Conservation (phyloP, 2,113 vertebrate species). For the Gavialis gangeticus region DNA sequence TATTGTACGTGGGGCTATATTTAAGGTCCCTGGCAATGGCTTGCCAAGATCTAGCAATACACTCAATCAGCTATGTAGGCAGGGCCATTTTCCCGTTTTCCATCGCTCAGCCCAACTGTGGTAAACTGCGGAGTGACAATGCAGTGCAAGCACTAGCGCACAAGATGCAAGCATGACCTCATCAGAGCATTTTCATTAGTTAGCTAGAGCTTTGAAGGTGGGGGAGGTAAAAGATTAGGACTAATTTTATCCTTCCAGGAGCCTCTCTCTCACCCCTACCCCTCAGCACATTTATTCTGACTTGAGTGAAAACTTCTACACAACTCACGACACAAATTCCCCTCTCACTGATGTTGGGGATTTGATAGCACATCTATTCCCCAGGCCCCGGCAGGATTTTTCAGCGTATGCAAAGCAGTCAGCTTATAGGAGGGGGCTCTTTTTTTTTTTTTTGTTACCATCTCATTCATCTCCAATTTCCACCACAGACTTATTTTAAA, state of each 20-base stretch:
- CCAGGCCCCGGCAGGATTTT: conserved; percentile 11
- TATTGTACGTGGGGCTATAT: background rate
- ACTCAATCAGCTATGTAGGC: background rate
- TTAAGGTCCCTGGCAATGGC: rapidly evolving
- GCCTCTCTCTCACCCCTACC: conserved; percentile 39
- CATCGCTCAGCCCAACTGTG: background rate
- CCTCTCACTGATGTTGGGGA: background rate
- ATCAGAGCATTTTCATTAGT: background rate
- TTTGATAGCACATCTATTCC: conserved; percentile 38
- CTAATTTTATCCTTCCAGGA: conserved; percentile 53
- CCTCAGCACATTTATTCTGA: conserved; percentile 30
- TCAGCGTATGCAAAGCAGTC: background rate
- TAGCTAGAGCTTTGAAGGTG: background rate
- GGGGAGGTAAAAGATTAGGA: background rate
- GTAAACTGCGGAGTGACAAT: rapidly evolving
- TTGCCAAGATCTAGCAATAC: background rate
- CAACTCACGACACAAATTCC: background rate
- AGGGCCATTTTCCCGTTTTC: background rate
- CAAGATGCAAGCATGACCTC: background rate
- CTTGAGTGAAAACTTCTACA: conserved; percentile 13
- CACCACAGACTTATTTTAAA: conserved; percentile 26
- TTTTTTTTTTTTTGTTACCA: background rate
- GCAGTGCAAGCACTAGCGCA: background rate
- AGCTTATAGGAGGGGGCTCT: background rate
- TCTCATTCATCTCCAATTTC: conserved; percentile 14